A percentile compares a stretch with the other conserved stretches of the same genome.
Conservation (phyloP, 92 coral and sea anemone genomes). For the Palythoa heliodiscus region DNA sequence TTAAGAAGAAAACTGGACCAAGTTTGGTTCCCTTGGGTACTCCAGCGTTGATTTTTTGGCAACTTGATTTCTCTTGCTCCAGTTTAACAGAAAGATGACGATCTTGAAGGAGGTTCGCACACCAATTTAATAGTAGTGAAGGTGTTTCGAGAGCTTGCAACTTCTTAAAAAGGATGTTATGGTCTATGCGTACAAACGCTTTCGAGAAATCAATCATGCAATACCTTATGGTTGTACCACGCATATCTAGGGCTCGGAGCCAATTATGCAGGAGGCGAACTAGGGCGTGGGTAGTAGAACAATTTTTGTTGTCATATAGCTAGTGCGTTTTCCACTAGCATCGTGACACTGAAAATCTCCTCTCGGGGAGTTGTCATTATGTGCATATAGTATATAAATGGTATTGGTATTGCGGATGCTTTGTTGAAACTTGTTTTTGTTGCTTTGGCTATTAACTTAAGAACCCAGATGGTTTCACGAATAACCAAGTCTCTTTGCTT, state of each 20-base stretch:
- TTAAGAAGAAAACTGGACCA: not conserved
- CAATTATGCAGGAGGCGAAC: constrained; percentile 33
- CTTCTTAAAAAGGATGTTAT: constrained; percentile 28
- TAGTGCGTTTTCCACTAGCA: too few relatives aligned
- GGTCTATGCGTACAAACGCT: constrained; percentile 22
- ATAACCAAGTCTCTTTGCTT: too few relatives aligned
- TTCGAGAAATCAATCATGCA: constrained; percentile 32
- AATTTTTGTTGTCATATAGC: too few relatives aligned
- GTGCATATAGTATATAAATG: too few relatives aligned
- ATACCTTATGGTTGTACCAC: constrained; percentile 19
- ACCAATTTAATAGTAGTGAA: constrained; percentile 24
- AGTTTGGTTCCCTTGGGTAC: not conserved
- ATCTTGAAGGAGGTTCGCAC: constrained; percentile 12
- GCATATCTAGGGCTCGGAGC: constrained; percentile 19
- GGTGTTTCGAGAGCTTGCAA: not conserved
- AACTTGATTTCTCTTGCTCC: not conserved
- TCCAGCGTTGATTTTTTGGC: not conserved
- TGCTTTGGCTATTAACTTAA: too few relatives aligned
- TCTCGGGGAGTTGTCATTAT: too few relatives aligned
- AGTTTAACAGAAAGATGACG: not conserved
- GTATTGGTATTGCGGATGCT: too few relatives aligned
- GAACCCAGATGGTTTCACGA: too few relatives aligned
- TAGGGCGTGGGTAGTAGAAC: constrained; percentile 13
- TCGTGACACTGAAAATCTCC: too few relatives aligned
- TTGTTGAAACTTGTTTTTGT: too few relatives aligned